Evolutionary conservation across 2,113 vertebrate species (phyloP), one percentile per base, ranked within the genome.

Genomic region (Hippocampus comes): DNA sequence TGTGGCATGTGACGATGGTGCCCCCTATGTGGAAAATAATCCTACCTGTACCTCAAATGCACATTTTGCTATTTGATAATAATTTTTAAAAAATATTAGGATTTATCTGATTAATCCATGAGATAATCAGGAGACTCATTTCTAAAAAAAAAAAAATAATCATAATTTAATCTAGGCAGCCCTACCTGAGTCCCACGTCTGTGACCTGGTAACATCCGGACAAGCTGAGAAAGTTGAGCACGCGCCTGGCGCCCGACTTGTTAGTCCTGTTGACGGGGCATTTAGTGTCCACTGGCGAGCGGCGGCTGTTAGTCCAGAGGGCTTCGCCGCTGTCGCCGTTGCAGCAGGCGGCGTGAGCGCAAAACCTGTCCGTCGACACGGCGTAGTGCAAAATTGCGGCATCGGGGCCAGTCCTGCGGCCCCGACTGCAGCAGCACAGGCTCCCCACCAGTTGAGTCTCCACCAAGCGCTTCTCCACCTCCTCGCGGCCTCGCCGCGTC

Each of bases 141-240:
- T 43, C 42, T 10, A 11, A 10, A 43, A 10, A 43, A 10, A 43
- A 10, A 43, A 10, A 0, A 10, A 43, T 14, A 14, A 12, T 30
- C 1, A 43, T 30, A 30, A 46, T 2, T 46, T 46, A 20, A 27
- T 14, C 3, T 34, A 23, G 8, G 41, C 20, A 10, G 64, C 68
- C 11, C 89, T 91, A 99, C 97, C 97, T 97, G 86, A 99, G 92
- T 79, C 96, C 96, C 75, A 91, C 89, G 78, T 99, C 97, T 83
- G 97, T 99, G 90, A 99, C 90, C 90, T 96, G 96, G 76, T 94
- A 97, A 90, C 97, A 99, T 84, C 97, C 97, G 51, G 97, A 99
- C 68, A 99, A 92, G 82, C 97, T 99, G 92, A 99, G 96, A 84
- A 99, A 97, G 68, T 90, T 92, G 84, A 99, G 93, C 20, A 91